Conservation (phyloP, 1,140 invertebrate species). For the Drosophila carrolli region DNA sequence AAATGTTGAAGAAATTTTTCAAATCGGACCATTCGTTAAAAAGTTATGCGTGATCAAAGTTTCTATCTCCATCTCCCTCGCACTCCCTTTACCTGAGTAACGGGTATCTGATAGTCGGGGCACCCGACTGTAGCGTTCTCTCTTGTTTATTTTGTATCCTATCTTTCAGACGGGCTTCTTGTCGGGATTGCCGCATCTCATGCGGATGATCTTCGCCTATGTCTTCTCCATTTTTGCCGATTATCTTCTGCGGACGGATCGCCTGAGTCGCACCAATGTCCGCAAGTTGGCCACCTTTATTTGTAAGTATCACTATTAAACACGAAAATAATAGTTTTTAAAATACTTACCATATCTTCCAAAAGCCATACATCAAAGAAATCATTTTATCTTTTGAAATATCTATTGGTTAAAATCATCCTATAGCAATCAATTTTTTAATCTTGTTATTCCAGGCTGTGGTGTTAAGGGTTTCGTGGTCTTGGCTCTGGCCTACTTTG, state of each 20-base stretch:
- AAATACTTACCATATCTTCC: too few species aligned
- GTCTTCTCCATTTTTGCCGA: slow-evolving; percentile 87
- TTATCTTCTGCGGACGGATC: slow-evolving; percentile 86
- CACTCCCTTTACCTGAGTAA: too few species aligned
- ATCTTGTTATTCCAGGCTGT: slow-evolving; percentile 71
- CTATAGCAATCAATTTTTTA: neutral
- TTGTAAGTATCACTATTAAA: slow-evolving; percentile 82
- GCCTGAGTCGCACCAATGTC: slow-evolving; percentile 87
- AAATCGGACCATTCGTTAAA: too few species aligned
- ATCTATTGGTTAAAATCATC: slow-evolving; percentile 3
- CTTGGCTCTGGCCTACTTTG: slow-evolving; percentile 87
- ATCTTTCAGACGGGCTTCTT: slow-evolving; percentile 87
- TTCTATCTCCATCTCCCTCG: too few species aligned
- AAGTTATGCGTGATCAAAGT: too few species aligned
- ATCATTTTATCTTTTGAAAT: too few species aligned
- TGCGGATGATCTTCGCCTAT: slow-evolving; percentile 88
- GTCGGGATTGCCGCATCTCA: slow-evolving; percentile 88
- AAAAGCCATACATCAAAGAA: too few species aligned
- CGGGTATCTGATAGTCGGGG: too few species aligned
- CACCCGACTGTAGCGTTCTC: too few species aligned
- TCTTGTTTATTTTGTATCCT: neutral
- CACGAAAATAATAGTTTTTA: too few species aligned
- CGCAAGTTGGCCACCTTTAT: slow-evolving; percentile 87
- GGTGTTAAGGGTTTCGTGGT: slow-evolving; percentile 87
- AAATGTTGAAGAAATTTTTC: too few species aligned